A percentile compares a stretch with the other conserved stretches of the same genome.
Evolutionary conservation across 2,888 invertebrate genomes (phyloP).

Genomic region (Lasioglossum vierecki): DNA sequence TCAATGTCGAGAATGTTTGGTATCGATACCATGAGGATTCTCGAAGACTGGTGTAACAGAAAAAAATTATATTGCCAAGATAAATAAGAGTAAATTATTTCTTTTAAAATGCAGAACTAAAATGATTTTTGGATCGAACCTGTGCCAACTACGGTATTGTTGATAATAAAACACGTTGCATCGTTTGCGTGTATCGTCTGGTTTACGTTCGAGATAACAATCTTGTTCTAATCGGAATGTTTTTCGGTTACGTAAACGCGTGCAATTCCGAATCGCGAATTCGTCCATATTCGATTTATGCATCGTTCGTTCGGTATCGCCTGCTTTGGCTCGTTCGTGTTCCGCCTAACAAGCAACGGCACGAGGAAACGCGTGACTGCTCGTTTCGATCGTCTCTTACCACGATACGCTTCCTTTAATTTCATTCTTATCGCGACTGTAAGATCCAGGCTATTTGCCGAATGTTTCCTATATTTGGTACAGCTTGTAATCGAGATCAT

Average conservation of each 20-base stretch:
- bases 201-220: constrained; percentile 5
- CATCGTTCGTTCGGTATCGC: not conserved
- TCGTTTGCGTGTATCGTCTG: not conserved
- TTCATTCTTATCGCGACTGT: not conserved
- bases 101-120: no score
- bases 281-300: not conserved
- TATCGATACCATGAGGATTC: no score
- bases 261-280: not conserved
- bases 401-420: not conserved
- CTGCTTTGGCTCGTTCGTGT: constrained; percentile 24
- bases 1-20: no score
- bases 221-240: constrained; percentile 28
- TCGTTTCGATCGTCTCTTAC: not conserved
- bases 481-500: no score
- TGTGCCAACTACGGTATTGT: not conserved
- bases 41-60: no score
- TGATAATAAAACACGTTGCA: not conserved
- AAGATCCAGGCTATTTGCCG: not conserved
- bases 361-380: not conserved
- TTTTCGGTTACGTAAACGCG: constrained; percentile 37
- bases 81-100: no score
- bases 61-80: no score
- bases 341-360: not conserved
- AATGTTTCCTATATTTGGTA: no score
- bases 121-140: no score